Evolutionary conservation across 2,888 invertebrate genomes (phyloP), one percentile per base, ranked within the genome.

Genomic region (Drosophila anomelani): DNA sequence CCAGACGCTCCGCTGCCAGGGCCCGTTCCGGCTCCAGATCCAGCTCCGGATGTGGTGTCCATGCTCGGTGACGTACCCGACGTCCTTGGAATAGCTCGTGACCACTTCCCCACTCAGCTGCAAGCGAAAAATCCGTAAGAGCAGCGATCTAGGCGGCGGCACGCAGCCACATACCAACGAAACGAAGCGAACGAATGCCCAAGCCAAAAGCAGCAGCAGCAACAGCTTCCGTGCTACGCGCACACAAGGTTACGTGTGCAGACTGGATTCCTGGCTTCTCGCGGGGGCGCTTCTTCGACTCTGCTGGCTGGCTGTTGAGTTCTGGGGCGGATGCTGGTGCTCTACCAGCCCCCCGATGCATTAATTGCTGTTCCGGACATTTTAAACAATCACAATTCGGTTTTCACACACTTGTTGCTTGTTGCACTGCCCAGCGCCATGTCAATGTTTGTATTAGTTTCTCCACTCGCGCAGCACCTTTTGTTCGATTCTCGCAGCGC

Each of bases 201-300:
- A 73, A 74, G 85, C 77, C 76, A 76, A 55, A 47, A 83, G 75
- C 73, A 76, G 56, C 51, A 51, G 58, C 41, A 69, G 71, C 51
- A 53, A 53, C 74, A 73, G 89, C 92, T 92, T 90, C 92, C 85
- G 92, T 91, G 91, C 89, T 92, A 92, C 92, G 92, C 92, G 89
- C 84, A 88, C 86, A 89, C 92, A 92, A 92, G 92, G 92, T 92
- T 92, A 92, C 92, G 92, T 91, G 85, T 90, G 90, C 87, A 83
- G 72, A 77, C 70, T 63, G 69, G 36, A 38, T 49, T 54, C 15
- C 32, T 77, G 49, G 47, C 49, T 44, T 53, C 20, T 26, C 5
- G 36, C 12, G 36, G 32, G 17, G 38, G 41, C 51, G 36, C 44
- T 44, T 23, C 20, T 36, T 13, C 36, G 20, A 9, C 34, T 38